Evolutionary conservation across 2,113 vertebrate genomes (phyloP), one percentile per base, ranked within the genome.

Genomic region (Ramphastos sulfuratus): DNA sequence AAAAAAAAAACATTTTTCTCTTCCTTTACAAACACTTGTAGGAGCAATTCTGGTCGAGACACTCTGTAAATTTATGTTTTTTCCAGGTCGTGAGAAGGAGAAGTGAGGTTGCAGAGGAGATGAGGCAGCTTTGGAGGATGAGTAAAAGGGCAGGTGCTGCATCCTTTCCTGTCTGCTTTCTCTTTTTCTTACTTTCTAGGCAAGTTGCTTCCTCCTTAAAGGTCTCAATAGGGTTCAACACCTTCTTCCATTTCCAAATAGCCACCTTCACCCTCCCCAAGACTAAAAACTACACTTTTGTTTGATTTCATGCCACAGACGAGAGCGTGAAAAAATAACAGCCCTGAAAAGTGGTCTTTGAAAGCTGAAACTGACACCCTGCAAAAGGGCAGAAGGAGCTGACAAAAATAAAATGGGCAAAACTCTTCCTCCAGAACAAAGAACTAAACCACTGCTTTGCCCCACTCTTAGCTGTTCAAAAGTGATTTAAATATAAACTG

Each of bases 221-320:
- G 66, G 61, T 67, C 42, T 80, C 44, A 5, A 0, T 35, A 69
- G 42, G 54, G 79, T 92, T 93, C 88, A 95, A 73, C 44, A 87
- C 84, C 83, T 94, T 63, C 46, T 70, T 63, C 73, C 61, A 63
- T 64, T 91, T 82, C 48, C 69, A 87, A 80, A 92, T 58, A 85
- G n/a, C 37, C 37, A 69, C 56, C 21, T 73, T 54, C 65, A 80
- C 73, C 81, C 48, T 50, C 65, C 52, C 15, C 18, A 50, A 74
- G 37, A 56, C 54, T 65, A 21, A 89, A 85, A 79, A 2, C 42
- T 72, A 1, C 7, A 52, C 37, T 55, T 92, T 60, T 14, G 39
- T 67, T 65, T 90, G 61, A 90, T 92, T 72, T 75, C 80, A 54
- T 61, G 35, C 44, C 39, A 73, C 81, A 90, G 77, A 59, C 74